Conservation (phyloP, 2,113 vertebrate genomes). For the Rhipidura dahli region DNA sequence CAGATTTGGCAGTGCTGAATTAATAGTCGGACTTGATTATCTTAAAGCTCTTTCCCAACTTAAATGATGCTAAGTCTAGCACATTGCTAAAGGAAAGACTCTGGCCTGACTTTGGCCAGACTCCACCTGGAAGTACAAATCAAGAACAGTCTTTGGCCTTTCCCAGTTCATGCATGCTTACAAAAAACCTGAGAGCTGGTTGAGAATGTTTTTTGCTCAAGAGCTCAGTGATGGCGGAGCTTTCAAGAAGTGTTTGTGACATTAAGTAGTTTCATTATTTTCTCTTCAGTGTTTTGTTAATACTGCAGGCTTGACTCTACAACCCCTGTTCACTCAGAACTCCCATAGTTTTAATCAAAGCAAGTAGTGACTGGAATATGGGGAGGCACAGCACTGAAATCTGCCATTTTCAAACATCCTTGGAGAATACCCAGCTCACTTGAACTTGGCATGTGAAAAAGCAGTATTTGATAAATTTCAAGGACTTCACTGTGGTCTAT, state of each 20-base stretch:
- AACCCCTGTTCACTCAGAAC: not conserved
- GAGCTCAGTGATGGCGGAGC: not conserved
- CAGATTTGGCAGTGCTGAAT: not conserved
- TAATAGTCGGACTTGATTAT: accelerated
- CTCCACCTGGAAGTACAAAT: not conserved
- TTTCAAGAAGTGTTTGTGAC: not conserved
- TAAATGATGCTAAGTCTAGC: not conserved
- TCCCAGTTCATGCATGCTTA: not conserved
- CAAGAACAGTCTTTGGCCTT: not conserved
- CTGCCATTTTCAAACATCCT: not conserved
- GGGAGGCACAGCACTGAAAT: not conserved
- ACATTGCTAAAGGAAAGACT: not conserved
- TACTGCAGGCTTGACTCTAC: not conserved
- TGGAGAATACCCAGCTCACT: not conserved
- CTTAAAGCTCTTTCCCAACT: not conserved
- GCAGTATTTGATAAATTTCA: not conserved
- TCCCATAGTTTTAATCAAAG: not conserved
- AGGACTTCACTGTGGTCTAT: not conserved
- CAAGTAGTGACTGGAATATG: not conserved
- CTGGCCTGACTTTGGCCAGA: not conserved
- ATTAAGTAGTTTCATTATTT: not conserved
- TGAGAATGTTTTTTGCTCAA: not conserved
- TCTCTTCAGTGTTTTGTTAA: not conserved
- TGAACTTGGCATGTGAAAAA: not conserved
- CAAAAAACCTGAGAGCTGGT: not conserved